Evolutionary conservation across 2,797 vertebrate species (phyloP).

Genomic region (Trachops cirrhosus): DNA sequence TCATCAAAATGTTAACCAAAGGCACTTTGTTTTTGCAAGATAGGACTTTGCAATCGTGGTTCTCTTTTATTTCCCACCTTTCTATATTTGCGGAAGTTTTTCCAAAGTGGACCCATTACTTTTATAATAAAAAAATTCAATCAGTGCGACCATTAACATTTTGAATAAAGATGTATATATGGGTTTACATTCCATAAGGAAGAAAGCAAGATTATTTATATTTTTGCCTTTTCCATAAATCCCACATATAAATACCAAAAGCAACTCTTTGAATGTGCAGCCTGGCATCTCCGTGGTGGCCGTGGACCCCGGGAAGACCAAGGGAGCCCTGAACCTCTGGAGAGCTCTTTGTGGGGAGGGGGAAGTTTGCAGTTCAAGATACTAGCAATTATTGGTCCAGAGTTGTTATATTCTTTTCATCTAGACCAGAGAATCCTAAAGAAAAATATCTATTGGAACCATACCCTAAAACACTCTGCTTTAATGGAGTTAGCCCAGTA

Average conservation of each 20-base stretch:
- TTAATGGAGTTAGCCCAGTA: background rate
- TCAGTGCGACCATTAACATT: background rate
- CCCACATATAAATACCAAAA: too few species aligned
- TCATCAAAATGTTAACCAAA: background rate
- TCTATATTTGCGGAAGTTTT: background rate
- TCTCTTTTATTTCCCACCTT: background rate
- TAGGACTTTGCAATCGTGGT: background rate
- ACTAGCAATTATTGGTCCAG: background rate
- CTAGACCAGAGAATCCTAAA: background rate
- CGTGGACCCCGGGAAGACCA: fast-evolving
- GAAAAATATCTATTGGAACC: background rate
- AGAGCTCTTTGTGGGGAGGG: background rate
- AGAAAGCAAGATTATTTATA: background rate
- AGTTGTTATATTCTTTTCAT: background rate
- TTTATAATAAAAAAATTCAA: background rate
- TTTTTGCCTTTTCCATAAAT: background rate
- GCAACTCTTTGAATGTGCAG: background rate
- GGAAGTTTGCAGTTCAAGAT: too few species aligned
- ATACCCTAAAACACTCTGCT: background rate
- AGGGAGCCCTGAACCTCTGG: too few species aligned
- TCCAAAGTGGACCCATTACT: background rate
- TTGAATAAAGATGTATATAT: background rate
- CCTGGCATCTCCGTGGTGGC: too few species aligned
- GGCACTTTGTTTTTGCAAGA: background rate
- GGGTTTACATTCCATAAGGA: background rate